phyloP scores from a whole-genome alignment of 2,113 vertebrate genomes.

The Gopherus flavomarginatus region DNA sequence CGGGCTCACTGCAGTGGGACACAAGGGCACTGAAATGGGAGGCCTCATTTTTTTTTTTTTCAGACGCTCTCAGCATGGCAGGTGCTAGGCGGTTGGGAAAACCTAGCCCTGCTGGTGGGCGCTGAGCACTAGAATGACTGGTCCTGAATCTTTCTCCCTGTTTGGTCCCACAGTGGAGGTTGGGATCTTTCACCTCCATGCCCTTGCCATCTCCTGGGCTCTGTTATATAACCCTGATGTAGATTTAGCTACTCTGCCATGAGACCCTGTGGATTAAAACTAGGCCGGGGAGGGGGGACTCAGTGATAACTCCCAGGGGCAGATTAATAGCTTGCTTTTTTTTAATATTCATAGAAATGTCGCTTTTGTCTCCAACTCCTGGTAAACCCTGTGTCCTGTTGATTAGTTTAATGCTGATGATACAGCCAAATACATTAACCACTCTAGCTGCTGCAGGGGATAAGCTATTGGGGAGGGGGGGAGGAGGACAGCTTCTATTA shows the following conservation, averaged over 20 bases:
- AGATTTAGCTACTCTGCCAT: slow-evolving; percentile 73
- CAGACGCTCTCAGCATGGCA: neutral
- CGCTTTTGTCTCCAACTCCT: slow-evolving; percentile 55
- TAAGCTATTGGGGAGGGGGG: neutral
- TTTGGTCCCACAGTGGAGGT: neutral
- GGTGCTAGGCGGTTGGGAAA: neutral
- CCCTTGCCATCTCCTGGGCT: slow-evolving; percentile 44
- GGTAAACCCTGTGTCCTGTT: slow-evolving; percentile 60
- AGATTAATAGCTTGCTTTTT: slow-evolving; percentile 71
- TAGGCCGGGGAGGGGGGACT: neutral
- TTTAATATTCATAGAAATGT: slow-evolving; percentile 75
- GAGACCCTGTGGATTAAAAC: slow-evolving; percentile 76
- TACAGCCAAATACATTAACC: slow-evolving; percentile 61
- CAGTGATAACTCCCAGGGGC: slow-evolving; percentile 12
- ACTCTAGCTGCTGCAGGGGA: neutral
- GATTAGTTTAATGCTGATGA: slow-evolving; percentile 73
- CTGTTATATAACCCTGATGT: slow-evolving; percentile 69
- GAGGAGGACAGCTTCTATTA: neutral
- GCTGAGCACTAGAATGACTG: neutral
- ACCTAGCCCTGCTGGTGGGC: neutral
- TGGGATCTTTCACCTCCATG: neutral
- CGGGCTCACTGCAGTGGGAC: neutral
- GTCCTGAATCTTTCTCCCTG: neutral
- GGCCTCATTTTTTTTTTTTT: neutral
- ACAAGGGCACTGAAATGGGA: neutral